Conservation (phyloP, 2,797 vertebrate genomes). For the Pipistrellus nathusii region DNA sequence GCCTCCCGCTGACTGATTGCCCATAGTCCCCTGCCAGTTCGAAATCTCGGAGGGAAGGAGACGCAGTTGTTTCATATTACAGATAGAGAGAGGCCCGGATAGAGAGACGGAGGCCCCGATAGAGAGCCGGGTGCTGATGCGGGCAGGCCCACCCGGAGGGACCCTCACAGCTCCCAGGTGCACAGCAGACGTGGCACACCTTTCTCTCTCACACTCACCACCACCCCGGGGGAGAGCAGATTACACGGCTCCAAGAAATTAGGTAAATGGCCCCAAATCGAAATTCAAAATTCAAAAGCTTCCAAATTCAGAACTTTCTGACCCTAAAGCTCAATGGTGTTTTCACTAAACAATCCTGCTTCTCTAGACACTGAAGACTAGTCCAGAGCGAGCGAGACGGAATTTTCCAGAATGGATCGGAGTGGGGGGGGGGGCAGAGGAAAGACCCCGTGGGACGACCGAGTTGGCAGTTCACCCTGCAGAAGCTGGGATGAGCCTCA, state of each 20-base stretch:
- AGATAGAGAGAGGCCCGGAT: background rate
- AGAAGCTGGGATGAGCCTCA: background rate
- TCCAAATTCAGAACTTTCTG: background rate
- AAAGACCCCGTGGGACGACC: background rate
- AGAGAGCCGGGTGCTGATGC: fast-evolving
- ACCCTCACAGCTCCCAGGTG: background rate
- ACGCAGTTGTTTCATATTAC: background rate
- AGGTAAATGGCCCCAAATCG: background rate
- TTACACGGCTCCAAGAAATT: background rate
- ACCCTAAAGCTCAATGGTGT: background rate
- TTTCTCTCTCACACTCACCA: background rate
- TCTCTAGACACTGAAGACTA: background rate
- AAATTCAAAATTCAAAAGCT: conserved; percentile 3
- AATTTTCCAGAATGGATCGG: fast-evolving
- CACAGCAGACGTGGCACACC: fast-evolving
- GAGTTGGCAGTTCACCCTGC: background rate
- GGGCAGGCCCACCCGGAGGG: background rate
- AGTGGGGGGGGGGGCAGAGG: background rate
- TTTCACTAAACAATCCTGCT: background rate
- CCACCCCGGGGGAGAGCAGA: background rate
- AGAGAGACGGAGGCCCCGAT: background rate
- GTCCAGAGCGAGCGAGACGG: background rate
- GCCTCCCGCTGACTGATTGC: background rate
- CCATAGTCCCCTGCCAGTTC: background rate
- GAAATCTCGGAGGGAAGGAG: background rate